Evolutionary conservation across 2,797 vertebrate genomes (phyloP).

Genomic region (Enteromius mattozi): DNA sequence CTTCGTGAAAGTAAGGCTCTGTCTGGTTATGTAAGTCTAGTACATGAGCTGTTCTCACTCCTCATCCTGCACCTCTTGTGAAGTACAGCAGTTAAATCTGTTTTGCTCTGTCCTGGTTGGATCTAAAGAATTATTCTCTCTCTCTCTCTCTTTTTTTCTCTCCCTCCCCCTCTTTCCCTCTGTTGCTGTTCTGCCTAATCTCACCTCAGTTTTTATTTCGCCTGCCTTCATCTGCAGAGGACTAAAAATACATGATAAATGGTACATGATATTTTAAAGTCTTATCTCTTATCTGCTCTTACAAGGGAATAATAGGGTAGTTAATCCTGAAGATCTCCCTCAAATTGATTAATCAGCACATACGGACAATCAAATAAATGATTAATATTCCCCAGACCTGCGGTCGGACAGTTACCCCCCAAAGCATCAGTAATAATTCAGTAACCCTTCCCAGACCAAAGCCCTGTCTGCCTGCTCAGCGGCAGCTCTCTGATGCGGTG

Average conservation of each 20-base stretch:
- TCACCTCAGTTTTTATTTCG: constrained; percentile 85
- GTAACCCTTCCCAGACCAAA: constrained; percentile 81
- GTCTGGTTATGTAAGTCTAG: constrained; percentile 63
- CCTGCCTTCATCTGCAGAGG: constrained; percentile 80
- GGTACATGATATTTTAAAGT: constrained; percentile 87
- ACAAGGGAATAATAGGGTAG: constrained; percentile 85
- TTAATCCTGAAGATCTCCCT: constrained; percentile 85
- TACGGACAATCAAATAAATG: constrained; percentile 87
- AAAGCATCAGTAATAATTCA: constrained; percentile 87
- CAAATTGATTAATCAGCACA: constrained; percentile 89
- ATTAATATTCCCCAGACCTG: constrained; percentile 83
- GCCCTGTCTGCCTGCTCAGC: constrained; percentile 74
- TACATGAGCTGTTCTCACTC: constrained; percentile 61
- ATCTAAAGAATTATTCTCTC: constrained; percentile 62
- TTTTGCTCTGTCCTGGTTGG: constrained; percentile 41
- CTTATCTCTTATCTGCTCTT: constrained; percentile 85
- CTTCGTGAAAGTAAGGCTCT: constrained; percentile 49
- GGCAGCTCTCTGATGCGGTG: constrained; percentile 74
- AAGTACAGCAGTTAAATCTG: constrained; percentile 59
- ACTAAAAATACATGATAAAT: constrained; percentile 89
- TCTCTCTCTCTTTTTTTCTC: background rate
- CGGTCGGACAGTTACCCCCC: constrained; percentile 80
- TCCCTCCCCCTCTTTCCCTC: constrained; percentile 45
- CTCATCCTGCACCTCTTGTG: constrained; percentile 47
- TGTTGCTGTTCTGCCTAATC: constrained; percentile 78